Evolutionary conservation across 2,113 vertebrate species (phyloP).

Genomic region (Plecturocebus donacophilus): DNA sequence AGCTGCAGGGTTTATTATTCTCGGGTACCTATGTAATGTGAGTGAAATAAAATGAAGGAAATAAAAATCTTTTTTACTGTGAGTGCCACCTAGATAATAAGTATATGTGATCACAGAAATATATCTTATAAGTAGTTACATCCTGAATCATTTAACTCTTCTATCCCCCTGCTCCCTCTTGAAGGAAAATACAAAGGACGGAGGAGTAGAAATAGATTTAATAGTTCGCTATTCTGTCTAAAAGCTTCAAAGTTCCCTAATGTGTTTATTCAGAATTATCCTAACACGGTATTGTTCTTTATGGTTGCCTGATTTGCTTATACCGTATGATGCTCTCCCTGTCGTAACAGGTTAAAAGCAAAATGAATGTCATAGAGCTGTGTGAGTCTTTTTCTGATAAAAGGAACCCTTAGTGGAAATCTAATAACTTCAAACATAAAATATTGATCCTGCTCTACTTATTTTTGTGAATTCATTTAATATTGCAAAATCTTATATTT

Average conservation of each 20-base stretch:
- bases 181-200: too few relatives aligned
- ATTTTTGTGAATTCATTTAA: conserved; percentile 70
- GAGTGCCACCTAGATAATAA: background rate
- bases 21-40: background rate
- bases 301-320: conserved; percentile 67
- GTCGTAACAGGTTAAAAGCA: conserved; percentile 73
- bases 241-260: conserved; percentile 52
- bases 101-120: background rate
- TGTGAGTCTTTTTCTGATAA: conserved; percentile 76
- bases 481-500: conserved; percentile 39
- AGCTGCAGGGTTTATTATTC: background rate
- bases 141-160: background rate
- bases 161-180: background rate
- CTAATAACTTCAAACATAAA: conserved; percentile 79
- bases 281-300: conserved; percentile 68
- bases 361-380: conserved; percentile 24
- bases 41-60: conserved; percentile 47
- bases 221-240: conserved; percentile 50
- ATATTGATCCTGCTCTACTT: conserved; percentile 74
- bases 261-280: conserved; percentile 59
- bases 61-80: conserved; percentile 42
- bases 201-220: background rate
- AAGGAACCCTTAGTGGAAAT: conserved; percentile 73
- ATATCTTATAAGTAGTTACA: background rate
- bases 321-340: background rate